Evolutionary conservation across 2,113 vertebrate species (phyloP), one percentile per base, ranked within the genome.

Genomic region (Hemibagrus wyckioides): DNA sequence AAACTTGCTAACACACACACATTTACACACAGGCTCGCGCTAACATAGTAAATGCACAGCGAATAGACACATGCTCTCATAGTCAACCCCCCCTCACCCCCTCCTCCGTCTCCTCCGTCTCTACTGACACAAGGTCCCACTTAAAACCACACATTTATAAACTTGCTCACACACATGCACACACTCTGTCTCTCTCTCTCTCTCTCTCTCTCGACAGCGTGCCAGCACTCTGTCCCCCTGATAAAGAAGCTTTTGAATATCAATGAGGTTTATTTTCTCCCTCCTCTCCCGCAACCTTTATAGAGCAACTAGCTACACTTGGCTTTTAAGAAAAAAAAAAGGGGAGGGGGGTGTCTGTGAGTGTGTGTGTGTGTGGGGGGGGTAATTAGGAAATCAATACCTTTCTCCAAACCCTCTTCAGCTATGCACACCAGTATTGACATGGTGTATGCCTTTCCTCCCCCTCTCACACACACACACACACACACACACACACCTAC

Each of bases 331-430:
- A 69, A 63, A 63, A 48, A 48, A 48, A 48, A 48, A 48, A 80
- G 59, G 79, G 30, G 36, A 52, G 19, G 23, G 48, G 36, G n/a
- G 44, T 44, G 59, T 57, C 56, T 44, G 84, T 71, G 19, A 39
- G 33, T 39, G 33, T 71, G 67, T 71, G 17, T 63, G 61, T 63
- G 61, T 63, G 59, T n/a, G 50, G 19, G 76, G 85, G 80, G 80
- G 23, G 33, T 91, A 90, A 92, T 92, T 92, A 88, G 85, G 84
- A 91, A 88, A 92, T 92, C 90, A 85, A 91, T 91, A 90, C 84
- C 86, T 90, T 89, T 88, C 88, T 88, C 82, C 83, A 85, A 90
- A 87, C 88, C 88, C 85, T 88, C 83, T 90, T 91, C 83, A 89
- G 57, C 82, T 59, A 89, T 87, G 87, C 84, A 87, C 86, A 88